phyloP scores from a whole-genome alignment of 2,113 vertebrate species.

The Morone saxatilis region DNA sequence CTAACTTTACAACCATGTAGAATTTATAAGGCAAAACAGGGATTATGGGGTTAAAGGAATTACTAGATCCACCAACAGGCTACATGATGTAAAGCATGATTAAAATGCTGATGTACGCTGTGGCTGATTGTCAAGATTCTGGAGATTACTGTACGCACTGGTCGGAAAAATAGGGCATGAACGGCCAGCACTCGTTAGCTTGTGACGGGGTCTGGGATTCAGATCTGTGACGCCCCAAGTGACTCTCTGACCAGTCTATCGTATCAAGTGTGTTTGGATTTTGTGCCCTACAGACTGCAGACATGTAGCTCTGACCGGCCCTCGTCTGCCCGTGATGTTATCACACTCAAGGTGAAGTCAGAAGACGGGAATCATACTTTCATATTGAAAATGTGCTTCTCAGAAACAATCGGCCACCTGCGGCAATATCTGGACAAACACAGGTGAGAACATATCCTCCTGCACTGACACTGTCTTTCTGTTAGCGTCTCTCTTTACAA shows the following conservation, averaged over 20 bases:
- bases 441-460: slow-evolving; percentile 80
- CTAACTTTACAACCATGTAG: neutral
- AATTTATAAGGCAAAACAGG: neutral
- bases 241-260: neutral
- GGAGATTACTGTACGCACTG: slow-evolving; percentile 44
- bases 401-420: slow-evolving; percentile 89
- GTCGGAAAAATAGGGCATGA: slow-evolving; percentile 52
- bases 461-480: neutral
- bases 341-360: slow-evolving; percentile 88
- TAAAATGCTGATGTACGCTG: slow-evolving; percentile 28
- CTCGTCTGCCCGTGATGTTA: slow-evolving; percentile 8
- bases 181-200: neutral
- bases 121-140: slow-evolving; percentile 23
- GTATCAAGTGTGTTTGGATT: neutral
- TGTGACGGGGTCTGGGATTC: neutral
- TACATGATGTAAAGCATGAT: slow-evolving; percentile 40
- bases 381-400: slow-evolving; percentile 85
- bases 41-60: slow-evolving; percentile 23
- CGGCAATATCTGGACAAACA: slow-evolving; percentile 82
- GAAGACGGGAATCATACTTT: slow-evolving; percentile 88
- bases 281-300: slow-evolving; percentile 41
- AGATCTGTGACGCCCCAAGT: neutral
- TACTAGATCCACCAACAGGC: neutral
- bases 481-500: neutral
- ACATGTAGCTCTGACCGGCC: neutral